Evolutionary conservation across 2,888 invertebrate genomes (phyloP).

Genomic region (Copidosoma aretas): DNA sequence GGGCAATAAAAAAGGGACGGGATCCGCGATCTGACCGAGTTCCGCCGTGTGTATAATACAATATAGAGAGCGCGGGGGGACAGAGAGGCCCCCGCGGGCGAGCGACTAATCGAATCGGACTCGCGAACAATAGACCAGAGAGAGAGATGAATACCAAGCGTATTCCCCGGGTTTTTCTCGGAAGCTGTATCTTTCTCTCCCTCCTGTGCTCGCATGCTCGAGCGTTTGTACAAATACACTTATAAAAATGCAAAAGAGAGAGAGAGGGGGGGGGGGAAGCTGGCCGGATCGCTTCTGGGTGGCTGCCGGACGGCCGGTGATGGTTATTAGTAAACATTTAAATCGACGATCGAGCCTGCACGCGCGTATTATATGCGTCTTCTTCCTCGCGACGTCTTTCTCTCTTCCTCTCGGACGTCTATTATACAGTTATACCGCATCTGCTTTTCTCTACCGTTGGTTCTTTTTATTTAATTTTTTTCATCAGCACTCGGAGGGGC

Average conservation of each 20-base stretch:
- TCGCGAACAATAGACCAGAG: constrained; percentile 33
- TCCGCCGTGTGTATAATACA: background rate
- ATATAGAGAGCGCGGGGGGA: no score
- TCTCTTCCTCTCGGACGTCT: no score
- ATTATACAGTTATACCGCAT: no score
- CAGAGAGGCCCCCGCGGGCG: constrained; percentile 3
- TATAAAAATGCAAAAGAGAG: constrained; percentile 61
- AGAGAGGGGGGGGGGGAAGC: no score
- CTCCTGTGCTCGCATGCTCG: background rate
- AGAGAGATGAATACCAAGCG: constrained; percentile 58
- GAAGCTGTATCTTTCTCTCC: constrained; percentile 45
- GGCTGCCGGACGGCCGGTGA: constrained; percentile 59
- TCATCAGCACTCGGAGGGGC: no score
- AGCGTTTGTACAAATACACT: constrained; percentile 55
- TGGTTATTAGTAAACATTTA: constrained; percentile 64
- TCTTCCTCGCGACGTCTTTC: background rate
- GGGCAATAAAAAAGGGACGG: no score
- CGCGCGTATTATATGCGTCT: background rate
- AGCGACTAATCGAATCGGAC: constrained; percentile 39
- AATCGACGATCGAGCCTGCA: constrained; percentile 58
- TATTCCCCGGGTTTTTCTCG: constrained; percentile 47
- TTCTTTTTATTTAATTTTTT: no score
- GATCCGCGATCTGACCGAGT: constrained; percentile 32
- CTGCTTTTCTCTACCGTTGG: no score
- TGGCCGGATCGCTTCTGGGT: constrained; percentile 61